A percentile compares a stretch with the other conserved stretches of the same genome.
phyloP scores from a whole-genome alignment of 2,888 invertebrate species.

The Nomada hirtipes region DNA sequence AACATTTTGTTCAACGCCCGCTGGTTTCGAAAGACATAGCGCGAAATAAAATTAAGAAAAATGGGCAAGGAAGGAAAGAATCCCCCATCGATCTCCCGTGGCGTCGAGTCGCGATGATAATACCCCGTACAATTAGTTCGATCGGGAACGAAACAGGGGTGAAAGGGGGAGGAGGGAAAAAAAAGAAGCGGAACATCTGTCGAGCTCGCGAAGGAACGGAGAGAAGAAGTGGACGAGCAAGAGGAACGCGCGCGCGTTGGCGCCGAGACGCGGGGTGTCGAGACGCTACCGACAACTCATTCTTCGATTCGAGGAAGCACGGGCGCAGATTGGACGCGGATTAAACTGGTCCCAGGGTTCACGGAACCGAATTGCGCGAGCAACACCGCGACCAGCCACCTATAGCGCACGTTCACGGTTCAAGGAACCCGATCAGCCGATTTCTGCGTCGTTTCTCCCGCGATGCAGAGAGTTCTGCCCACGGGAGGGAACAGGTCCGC shows the following conservation, averaged over 20 bases:
- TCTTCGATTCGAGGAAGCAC: conserved; percentile 70
- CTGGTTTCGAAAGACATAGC: too few species aligned
- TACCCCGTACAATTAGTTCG: conserved; percentile 47
- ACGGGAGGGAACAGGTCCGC: conserved; percentile 50
- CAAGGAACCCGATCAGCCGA: conserved; percentile 67
- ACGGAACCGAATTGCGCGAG: conserved; percentile 70
- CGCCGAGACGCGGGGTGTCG: conserved; percentile 55
- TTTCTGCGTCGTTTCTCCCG: conserved; percentile 64
- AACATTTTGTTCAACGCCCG: too few species aligned
- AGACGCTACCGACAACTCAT: conserved; percentile 71
- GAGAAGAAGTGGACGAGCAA: conserved; percentile 56
- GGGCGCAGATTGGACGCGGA: conserved; percentile 66
- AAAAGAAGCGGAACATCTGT: conserved; percentile 62
- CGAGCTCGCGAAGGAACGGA: conserved; percentile 34
- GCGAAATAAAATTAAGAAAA: too few species aligned
- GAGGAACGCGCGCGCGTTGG: conserved; percentile 57
- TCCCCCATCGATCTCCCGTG: neutral
- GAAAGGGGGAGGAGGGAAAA: neutral
- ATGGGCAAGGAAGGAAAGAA: too few species aligned
- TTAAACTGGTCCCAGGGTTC: conserved; percentile 71
- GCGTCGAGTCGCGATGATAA: conserved; percentile 33
- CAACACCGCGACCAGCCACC: conserved; percentile 59
- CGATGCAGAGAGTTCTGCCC: conserved; percentile 39
- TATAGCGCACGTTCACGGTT: conserved; percentile 63
- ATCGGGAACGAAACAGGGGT: conserved; percentile 8